phyloP scores from a whole-genome alignment of 92 coral and sea anemone species.

The Metridium senile region DNA sequence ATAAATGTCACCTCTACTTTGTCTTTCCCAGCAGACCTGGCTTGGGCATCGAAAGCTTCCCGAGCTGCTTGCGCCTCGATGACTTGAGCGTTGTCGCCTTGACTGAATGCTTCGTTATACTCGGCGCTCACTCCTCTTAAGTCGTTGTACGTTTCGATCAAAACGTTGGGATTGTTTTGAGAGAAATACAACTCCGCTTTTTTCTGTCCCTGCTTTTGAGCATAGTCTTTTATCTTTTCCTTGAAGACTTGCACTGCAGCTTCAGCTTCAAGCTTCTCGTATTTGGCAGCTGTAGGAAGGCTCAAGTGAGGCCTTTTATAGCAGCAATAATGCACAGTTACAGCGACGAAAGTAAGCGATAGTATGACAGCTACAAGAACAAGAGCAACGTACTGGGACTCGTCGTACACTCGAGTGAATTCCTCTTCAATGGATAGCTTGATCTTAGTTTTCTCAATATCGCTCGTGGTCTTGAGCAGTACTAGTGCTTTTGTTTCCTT shows the following conservation, averaged over 20 bases:
- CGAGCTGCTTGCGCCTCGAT: slow-evolving; percentile 69
- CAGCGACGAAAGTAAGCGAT: slow-evolving; percentile 21
- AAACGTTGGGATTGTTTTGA: slow-evolving; percentile 54
- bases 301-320: slow-evolving; percentile 54
- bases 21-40: slow-evolving; percentile 62
- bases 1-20: slow-evolving; percentile 23
- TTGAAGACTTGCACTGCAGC: slow-evolving; percentile 60
- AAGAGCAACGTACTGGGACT: slow-evolving; percentile 52
- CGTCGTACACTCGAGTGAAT: slow-evolving; percentile 42
- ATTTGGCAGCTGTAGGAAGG: slow-evolving; percentile 56
- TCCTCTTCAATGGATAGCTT: slow-evolving; percentile 45
- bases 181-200: slow-evolving; percentile 66
- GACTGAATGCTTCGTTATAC: slow-evolving; percentile 48
- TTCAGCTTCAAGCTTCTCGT: slow-evolving; percentile 47
- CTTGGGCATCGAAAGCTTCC: slow-evolving; percentile 46
- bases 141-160: slow-evolving; percentile 56
- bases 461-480: not conserved
- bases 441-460: too few species aligned
- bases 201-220: slow-evolving; percentile 59
- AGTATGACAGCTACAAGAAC: slow-evolving; percentile 42
- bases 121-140: slow-evolving; percentile 35
- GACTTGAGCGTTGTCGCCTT: slow-evolving; percentile 41
- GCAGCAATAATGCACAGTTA: slow-evolving; percentile 55
- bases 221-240: slow-evolving; percentile 64
- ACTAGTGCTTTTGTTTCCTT: not conserved